These are phyloP conservation scores for Bovichtus variegatus DNA, from an alignment of 2,797 vertebrate genomes.

Conservation along the genomic window DNA sequence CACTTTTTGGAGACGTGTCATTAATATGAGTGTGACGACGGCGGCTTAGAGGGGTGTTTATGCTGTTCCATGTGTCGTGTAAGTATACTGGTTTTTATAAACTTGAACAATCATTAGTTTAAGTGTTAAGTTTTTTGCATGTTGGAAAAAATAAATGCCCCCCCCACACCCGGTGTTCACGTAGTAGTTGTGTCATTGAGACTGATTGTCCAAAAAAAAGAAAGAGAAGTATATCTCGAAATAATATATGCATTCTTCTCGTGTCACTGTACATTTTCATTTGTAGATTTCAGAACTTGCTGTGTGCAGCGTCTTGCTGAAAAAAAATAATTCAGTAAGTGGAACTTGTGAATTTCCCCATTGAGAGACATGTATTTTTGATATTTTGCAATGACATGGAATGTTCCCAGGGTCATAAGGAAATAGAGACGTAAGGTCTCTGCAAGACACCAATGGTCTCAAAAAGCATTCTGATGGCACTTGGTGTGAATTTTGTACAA, in stretches of 20 bases:
- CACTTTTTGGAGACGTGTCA: conserved; percentile 30
- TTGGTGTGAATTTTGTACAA: conserved; percentile 38
- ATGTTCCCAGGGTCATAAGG: background rate
- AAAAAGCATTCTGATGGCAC: conserved; percentile 3
- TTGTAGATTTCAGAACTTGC: conserved; percentile 29
- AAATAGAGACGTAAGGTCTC: conserved; percentile 29
- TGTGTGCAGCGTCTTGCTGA: conserved; percentile 43
- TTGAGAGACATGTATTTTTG: conserved; percentile 63
- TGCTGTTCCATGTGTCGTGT: conserved; percentile 59
- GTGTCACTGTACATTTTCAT: conserved; percentile 45
- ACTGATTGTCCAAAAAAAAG: conserved; percentile 12
- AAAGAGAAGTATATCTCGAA: conserved; percentile 31
- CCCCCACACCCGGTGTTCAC: conserved; percentile 44
- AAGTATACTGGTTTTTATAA: conserved; percentile 38
- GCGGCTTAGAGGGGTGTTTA: conserved; percentile 49
- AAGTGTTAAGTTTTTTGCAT: conserved; percentile 65
- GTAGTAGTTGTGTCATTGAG: conserved; percentile 46
- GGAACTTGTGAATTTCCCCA: conserved; percentile 23
- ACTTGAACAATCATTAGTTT: conserved; percentile 31
- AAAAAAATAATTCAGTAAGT: background rate
- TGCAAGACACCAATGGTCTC: conserved; percentile 34
- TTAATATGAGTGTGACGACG: conserved; percentile 44
- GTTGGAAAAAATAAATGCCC: conserved; percentile 53
- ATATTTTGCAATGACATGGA: conserved; percentile 47
- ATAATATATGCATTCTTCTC: conserved; percentile 60